Evolutionary conservation across 2,888 invertebrate genomes (phyloP).

Genomic region (Sphecodes monilicornis): DNA sequence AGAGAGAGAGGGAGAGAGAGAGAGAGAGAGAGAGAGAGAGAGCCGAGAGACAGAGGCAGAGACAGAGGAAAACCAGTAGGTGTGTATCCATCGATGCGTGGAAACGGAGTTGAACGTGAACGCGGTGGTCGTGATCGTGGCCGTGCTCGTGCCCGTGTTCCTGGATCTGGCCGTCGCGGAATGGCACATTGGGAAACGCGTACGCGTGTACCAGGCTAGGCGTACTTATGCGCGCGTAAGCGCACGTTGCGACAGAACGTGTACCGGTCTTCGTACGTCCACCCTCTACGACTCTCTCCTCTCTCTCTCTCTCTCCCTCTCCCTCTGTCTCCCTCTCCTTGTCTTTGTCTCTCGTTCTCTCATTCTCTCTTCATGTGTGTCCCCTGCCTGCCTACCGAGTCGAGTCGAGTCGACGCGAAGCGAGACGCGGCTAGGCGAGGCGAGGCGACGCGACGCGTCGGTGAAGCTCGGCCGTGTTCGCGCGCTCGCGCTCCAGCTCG

Average conservation of each 20-base stretch:
- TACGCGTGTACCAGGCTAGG: slow-evolving; percentile 14
- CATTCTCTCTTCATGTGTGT: slow-evolving; percentile 17
- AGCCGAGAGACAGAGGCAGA: not conserved
- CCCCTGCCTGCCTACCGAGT: not conserved
- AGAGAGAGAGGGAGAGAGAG: not conserved
- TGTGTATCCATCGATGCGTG: slow-evolving; percentile 47
- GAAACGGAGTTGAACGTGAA: slow-evolving; percentile 44
- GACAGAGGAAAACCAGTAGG: slow-evolving; percentile 2
- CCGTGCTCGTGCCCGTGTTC: slow-evolving; percentile 29
- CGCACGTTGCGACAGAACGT: slow-evolving; percentile 45
- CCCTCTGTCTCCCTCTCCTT: slow-evolving; percentile 41
- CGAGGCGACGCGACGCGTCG: slow-evolving; percentile 37
- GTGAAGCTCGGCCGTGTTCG: slow-evolving; percentile 50
- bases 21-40: not conserved
- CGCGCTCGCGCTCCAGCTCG: slow-evolving; percentile 63
- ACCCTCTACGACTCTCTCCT: slow-evolving; percentile 49
- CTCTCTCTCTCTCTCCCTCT: slow-evolving; percentile 3
- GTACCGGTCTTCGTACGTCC: slow-evolving; percentile 65
- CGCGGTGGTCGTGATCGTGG: slow-evolving; percentile 35
- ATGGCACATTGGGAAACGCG: slow-evolving; percentile 46
- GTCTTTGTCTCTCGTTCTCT: slow-evolving; percentile 23
- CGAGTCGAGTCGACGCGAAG: not conserved
- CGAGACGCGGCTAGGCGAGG: not conserved
- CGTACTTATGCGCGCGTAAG: slow-evolving; percentile 46
- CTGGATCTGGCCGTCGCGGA: slow-evolving; percentile 37